Evolutionary conservation across 2,888 invertebrate genomes (phyloP), one percentile per base, ranked within the genome.

Genomic region (Anticlea derivata): DNA sequence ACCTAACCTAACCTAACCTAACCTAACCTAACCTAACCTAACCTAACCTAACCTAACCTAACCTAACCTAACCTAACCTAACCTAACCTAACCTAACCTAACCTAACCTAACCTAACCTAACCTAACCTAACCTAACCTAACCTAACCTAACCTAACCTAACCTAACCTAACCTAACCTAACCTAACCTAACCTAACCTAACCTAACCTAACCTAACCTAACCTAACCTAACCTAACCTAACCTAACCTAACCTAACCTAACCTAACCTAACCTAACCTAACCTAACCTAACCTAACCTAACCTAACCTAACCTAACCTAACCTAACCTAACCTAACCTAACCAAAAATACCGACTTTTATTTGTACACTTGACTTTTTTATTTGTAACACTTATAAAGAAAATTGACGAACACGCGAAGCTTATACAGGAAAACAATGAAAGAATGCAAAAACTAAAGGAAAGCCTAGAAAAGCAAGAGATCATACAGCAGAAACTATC

Each of bases 281-380:
- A 51, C 51, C 51, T 51, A 51, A 51, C 51, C 51, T 51, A 51
- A 51, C 51, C 51, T 51, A 51, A 51, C 50, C 50, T 51, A 46
- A 46, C 45, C 45, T 46, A 46, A 46, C 45, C 45, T 46, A 46
- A 46, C 45, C 45, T 46, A 46, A 46, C 45, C 45, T 46, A 46
- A 45, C 45, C 45, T 45, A 45, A 45, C 45, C 45, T 46, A 46
- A 46, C 45, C 45, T 46, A 46, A 46, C 45, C 45, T 46, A 46
- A 46, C 45, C 45, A 37, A 46, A 46, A 37, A 37, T 46, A 46
- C 26, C 8, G 8, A 26, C 26, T 8, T 26, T 8, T 8, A 8
- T n/a, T n/a, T 1, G 1, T 26, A n/a, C n/a, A n/a, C n/a, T n/a
- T n/a, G n/a, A n/a, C n/a, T n/a, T n/a, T n/a, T n/a, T n/a, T n/a